Evolutionary conservation across 1,140 invertebrate species (phyloP), one percentile per base, ranked within the genome.

Genomic region (Drosophila virilis): DNA sequence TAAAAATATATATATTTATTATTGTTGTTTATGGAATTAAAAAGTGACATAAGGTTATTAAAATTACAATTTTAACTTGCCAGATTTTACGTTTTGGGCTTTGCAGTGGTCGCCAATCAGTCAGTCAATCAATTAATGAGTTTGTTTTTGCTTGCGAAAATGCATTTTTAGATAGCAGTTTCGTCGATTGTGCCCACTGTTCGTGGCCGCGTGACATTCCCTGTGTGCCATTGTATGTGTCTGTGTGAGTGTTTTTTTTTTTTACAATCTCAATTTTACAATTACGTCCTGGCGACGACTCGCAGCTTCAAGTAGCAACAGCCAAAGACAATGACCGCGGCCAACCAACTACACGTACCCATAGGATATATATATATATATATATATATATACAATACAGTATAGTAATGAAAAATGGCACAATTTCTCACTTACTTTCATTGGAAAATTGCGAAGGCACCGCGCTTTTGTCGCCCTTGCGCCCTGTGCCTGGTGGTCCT

Each of bases 341-440:
- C n/a, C 17, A 46, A 8, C 12, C 10, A 17, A 28, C 28, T 13
- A 32, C 32, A 38, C 5, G 28, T 6, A 42, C 33, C 10, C 17
- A 35, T 12, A 32, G 8, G n/a, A 15, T 32, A 28, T 35, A 17
- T 35, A 32, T 32, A 33, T n/a, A 42, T 50, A 28, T 2, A 35
- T 32, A 13, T 46, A 50, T 28, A 33, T 40, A 2, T 15, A 13
- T 59, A n/a, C 22, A 28, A 12, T 40, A 59, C 48, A 22, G 45
- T 55, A 35, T 13, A 60, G 55, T 61, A 68, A 68, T 74, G 57
- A 74, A 68, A 61, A 61, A 61, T 35, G 45, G 64, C 65, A 54
- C 54, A 68, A 74, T 68, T 74, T 74, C 50, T 61, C 71, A 74
- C 65, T 74, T 74, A 5, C 22, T 60, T 72, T 72, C 69, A 72